phyloP scores from a whole-genome alignment of 2,888 invertebrate species.

The Asteroscopus sphinx region DNA sequence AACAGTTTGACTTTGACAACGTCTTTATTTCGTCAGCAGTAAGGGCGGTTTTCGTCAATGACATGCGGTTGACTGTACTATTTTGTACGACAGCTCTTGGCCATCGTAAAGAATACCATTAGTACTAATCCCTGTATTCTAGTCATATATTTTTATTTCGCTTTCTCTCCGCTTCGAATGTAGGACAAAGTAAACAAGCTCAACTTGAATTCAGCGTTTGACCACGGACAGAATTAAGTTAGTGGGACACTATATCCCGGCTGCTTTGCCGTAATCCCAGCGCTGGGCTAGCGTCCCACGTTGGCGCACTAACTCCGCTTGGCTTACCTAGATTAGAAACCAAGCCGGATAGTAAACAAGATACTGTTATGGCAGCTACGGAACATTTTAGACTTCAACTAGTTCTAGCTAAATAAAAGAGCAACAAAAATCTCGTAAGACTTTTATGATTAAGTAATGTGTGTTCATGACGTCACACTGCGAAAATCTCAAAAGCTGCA shows the following conservation, averaged over 20 bases:
- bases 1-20: too few relatives aligned
- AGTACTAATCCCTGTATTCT: background rate
- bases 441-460: constrained; percentile 39
- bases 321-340: constrained; percentile 54
- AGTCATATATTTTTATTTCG: constrained; percentile 39
- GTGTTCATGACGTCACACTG: constrained; percentile 33
- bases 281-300: constrained; percentile 39
- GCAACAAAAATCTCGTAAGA: constrained; percentile 22
- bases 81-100: too few relatives aligned
- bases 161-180: background rate
- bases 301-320: constrained; percentile 37
- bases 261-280: constrained; percentile 50
- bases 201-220: constrained; percentile 47
- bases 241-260: constrained; percentile 41
- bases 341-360: constrained; percentile 38
- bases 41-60: too few relatives aligned
- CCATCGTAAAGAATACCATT: constrained; percentile 30
- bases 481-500: constrained; percentile 28
- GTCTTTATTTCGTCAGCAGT: too few relatives aligned
- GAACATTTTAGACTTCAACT: constrained; percentile 25
- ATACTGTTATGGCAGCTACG: constrained; percentile 35
- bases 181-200: constrained; percentile 38
- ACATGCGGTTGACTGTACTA: too few relatives aligned
- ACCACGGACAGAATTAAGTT: constrained; percentile 54
- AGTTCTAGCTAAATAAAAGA: constrained; percentile 32